phyloP scores from a whole-genome alignment of 2,113 vertebrate genomes.

The Paraplagusia blochii region DNA sequence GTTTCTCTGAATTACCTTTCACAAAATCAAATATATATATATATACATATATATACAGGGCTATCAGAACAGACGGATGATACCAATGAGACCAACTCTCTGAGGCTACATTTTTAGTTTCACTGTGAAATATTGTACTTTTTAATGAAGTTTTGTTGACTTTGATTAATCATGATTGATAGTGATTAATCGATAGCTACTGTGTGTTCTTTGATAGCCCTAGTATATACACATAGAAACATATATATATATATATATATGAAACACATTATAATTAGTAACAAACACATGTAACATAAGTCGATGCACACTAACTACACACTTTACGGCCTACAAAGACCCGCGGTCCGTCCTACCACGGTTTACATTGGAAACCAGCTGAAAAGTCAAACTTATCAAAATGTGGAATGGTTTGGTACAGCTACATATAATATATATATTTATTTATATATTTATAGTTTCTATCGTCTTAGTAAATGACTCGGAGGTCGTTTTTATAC shows the following conservation, averaged over 20 bases:
- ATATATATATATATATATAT: constrained; percentile 62
- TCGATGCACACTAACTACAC: constrained; percentile 50
- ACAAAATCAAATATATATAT: constrained; percentile 66
- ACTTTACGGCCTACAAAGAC: constrained; percentile 58
- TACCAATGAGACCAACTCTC: too few species aligned
- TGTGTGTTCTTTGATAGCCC: too few species aligned
- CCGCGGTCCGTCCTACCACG: constrained; percentile 60
- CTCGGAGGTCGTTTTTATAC: constrained; percentile 65
- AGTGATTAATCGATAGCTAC: too few species aligned
- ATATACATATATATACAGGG: constrained; percentile 3
- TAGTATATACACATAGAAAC: neutral
- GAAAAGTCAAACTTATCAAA: constrained; percentile 66
- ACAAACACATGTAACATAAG: constrained; percentile 61
- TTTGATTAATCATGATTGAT: too few species aligned
- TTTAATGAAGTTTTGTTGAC: too few species aligned
- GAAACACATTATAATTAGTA: constrained; percentile 61
- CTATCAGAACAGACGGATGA: too few species aligned
- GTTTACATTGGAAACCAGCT: constrained; percentile 54
- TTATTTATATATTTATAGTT: constrained; percentile 26
- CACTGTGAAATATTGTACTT: too few species aligned
- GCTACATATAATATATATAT: constrained; percentile 63
- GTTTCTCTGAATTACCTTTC: too few species aligned
- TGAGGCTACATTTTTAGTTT: too few species aligned
- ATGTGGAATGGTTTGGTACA: constrained; percentile 66
- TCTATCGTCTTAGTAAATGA: constrained; percentile 67